Evolutionary conservation across 2,888 invertebrate genomes (phyloP).

Genomic region (Petrolisthes manimaculis): DNA sequence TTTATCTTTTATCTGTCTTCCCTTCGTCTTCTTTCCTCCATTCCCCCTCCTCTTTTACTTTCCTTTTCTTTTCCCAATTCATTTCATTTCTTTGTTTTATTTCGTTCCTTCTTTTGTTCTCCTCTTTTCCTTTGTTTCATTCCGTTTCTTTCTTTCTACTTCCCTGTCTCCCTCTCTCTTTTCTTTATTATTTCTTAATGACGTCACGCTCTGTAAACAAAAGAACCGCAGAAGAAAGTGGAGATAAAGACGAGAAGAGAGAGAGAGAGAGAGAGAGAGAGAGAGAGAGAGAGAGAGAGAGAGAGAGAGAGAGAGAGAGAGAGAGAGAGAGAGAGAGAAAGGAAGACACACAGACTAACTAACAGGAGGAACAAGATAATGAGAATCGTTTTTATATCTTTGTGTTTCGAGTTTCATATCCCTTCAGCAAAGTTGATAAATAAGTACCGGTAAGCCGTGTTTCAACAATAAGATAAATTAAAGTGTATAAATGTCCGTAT

Average conservation of each 20-base stretch:
- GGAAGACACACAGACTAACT: too few species aligned
- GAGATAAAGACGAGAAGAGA: slow-evolving; percentile 20
- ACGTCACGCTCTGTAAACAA: background rate
- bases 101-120: background rate
- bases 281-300: slow-evolving; percentile 32
- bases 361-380: too few species aligned
- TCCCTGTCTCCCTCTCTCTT: background rate
- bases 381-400: too few species aligned
- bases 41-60: background rate
- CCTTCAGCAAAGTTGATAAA: too few species aligned
- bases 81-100: background rate
- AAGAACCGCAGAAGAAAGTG: background rate
- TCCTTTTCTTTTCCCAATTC: background rate
- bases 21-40: background rate
- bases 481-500: too few species aligned
- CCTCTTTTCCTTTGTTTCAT: background rate
- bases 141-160: background rate
- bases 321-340: background rate
- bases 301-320: slow-evolving; percentile 26
- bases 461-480: too few species aligned
- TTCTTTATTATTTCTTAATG: background rate
- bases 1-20: background rate
- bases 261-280: slow-evolving; percentile 38
- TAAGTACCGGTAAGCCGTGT: too few species aligned
- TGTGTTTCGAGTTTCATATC: too few species aligned